Evolutionary conservation across 1,140 invertebrate genomes (phyloP).

Genomic region (Amphibalanus amphitrite): DNA sequence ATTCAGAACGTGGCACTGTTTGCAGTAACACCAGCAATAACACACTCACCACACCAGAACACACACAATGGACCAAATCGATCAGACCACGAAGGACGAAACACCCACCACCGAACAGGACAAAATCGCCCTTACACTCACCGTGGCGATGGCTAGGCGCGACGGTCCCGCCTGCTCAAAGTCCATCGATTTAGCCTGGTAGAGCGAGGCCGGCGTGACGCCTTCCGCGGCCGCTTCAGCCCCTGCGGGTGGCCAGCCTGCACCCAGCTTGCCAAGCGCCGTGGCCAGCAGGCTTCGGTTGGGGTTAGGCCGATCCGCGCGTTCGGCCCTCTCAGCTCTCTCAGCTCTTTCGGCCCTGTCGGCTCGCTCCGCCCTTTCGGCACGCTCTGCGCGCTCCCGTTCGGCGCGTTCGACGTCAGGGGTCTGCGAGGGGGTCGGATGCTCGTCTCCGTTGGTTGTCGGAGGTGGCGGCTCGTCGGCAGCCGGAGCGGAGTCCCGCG

Average conservation of each 20-base stretch:
- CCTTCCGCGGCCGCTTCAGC: background rate
- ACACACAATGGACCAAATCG: too few relatives aligned
- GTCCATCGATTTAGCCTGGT: background rate
- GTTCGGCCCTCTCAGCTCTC: background rate
- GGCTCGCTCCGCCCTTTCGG: background rate
- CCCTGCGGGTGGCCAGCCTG: background rate
- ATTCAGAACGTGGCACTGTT: too few relatives aligned
- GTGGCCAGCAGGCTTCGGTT: background rate
- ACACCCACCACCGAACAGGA: too few relatives aligned
- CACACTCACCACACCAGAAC: too few relatives aligned
- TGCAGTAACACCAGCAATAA: too few relatives aligned
- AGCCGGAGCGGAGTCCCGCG: background rate
- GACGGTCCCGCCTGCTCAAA: background rate
- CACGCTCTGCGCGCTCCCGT: too few relatives aligned
- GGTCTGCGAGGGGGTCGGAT: too few relatives aligned
- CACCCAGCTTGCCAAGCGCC: background rate
- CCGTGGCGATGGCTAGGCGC: background rate
- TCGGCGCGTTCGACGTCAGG: too few relatives aligned
- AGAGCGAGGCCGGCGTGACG: background rate
- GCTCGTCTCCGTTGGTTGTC: background rate
- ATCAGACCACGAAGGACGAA: too few relatives aligned
- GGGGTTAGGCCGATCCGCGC: background rate
- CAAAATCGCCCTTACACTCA: background rate
- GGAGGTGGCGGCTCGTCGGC: too few relatives aligned
- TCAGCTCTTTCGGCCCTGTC: background rate